Evolutionary conservation across 2,113 vertebrate genomes (phyloP).

Genomic region (Rhea pennata): DNA sequence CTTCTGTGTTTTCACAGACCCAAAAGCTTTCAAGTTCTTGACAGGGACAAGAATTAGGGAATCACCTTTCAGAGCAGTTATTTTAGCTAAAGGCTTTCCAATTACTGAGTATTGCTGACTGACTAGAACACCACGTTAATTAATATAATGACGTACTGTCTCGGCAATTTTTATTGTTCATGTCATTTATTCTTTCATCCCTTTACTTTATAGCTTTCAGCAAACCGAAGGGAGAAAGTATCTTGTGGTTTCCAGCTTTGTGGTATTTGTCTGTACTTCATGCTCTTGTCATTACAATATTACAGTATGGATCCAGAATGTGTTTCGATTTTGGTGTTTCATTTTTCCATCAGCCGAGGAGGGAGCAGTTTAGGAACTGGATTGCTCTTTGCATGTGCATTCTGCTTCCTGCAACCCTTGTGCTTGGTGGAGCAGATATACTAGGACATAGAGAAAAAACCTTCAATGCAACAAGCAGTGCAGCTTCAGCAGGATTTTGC

Average conservation of each 20-base stretch:
- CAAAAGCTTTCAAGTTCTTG: conserved; percentile 9
- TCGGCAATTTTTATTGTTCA: neutral
- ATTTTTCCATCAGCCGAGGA: neutral
- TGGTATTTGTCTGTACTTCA: neutral
- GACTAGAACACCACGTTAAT: conserved; percentile 31
- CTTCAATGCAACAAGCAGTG: neutral
- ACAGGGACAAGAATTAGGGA: conserved; percentile 19
- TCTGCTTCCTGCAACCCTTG: neutral
- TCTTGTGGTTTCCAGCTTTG: neutral
- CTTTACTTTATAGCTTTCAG: neutral
- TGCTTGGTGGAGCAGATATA: neutral
- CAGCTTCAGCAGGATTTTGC: neutral
- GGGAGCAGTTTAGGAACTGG: neutral
- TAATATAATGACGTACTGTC: neutral
- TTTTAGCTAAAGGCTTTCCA: conserved; percentile 28
- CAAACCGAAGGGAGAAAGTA: neutral
- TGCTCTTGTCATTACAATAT: neutral
- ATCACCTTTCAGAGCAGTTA: neutral
- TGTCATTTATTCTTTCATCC: neutral
- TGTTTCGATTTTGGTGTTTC: neutral
- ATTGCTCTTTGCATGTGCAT: neutral
- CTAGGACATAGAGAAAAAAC: neutral
- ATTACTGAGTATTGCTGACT: neutral
- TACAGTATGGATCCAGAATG: neutral
- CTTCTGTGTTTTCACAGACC: neutral